These are phyloP conservation scores for Zaprionus lachaisei DNA, from an alignment of 1,140 invertebrate species.

Conservation along the genomic window DNA sequence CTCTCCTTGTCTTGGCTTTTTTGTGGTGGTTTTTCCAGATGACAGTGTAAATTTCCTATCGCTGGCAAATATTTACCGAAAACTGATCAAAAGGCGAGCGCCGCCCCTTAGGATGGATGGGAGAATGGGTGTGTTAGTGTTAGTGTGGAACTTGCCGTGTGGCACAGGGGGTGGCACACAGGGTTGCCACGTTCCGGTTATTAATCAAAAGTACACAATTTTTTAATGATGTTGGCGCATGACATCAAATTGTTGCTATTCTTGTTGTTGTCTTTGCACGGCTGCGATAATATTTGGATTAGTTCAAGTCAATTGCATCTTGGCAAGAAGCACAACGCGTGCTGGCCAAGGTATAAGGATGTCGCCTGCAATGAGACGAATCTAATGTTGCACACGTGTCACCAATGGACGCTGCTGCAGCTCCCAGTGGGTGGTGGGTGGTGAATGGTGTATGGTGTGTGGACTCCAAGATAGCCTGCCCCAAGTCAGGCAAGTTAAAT, in stretches of 20 bases:
- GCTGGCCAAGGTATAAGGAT: conserved; percentile 21
- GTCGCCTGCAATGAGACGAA: conserved; percentile 66
- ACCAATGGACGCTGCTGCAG: conserved; percentile 49
- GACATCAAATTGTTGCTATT: conserved; percentile 45
- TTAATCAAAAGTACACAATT: conserved; percentile 75
- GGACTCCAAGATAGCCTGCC: conserved; percentile 56
- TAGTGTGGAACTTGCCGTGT: no score
- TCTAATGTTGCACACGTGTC: conserved; percentile 81
- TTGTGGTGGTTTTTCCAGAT: conserved; percentile 27
- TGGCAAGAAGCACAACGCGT: conserved; percentile 55
- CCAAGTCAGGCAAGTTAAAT: conserved; percentile 65
- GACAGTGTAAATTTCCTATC: conserved; percentile 56
- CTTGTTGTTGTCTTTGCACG: conserved; percentile 62
- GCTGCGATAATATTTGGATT: conserved; percentile 81
- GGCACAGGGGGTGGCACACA: not conserved
- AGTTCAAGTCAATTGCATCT: conserved; percentile 83
- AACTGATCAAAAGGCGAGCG: conserved; percentile 65
- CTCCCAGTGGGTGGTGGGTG: conserved; percentile 36
- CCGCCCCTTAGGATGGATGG: conserved; percentile 22
- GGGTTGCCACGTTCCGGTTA: conserved; percentile 64
- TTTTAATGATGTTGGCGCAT: conserved; percentile 79
- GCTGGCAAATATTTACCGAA: conserved; percentile 70
- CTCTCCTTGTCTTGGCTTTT: not conserved
- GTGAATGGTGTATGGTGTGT: conserved; percentile 29
- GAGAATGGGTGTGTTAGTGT: not conserved